Percentiles rank a stretch among this genome's conserved stretches.
Conservation (phyloP, 2,113 vertebrate genomes). For the Taurulus bubalis region DNA sequence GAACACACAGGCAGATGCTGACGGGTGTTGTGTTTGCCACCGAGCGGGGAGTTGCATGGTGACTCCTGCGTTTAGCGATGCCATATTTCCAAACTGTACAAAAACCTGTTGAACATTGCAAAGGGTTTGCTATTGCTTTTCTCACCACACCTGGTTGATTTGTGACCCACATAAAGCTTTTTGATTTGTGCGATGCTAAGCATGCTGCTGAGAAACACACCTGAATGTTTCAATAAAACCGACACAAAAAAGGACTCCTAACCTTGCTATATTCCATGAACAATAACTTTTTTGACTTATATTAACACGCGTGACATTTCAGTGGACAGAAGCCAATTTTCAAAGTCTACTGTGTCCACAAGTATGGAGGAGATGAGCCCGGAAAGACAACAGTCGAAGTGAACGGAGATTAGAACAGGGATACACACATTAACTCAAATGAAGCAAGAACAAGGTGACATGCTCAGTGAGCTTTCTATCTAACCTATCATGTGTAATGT, state of each 20-base stretch:
- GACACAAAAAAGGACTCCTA: neutral
- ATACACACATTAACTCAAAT: no score
- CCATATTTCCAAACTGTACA: neutral
- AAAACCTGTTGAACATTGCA: neutral
- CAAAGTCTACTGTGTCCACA: no score
- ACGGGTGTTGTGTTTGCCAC: neutral
- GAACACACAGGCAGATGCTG: conserved; percentile 9
- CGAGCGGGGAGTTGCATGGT: neutral
- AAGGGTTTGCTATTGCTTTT: neutral
- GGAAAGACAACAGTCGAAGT: no score
- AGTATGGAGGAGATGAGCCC: no score
- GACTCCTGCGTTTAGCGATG: no score
- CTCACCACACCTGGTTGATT: conserved; percentile 2
- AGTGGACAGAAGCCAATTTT: neutral
- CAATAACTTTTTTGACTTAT: neutral
- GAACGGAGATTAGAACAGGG: no score
- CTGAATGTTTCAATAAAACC: neutral
- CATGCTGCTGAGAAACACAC: neutral
- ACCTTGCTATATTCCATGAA: neutral
- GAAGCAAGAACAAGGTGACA: no score
- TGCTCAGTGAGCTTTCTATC: no score
- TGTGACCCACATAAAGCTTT: neutral
- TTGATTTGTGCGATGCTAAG: neutral
- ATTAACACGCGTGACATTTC: neutral
- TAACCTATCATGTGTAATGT: neutral